Percentiles rank a stretch among this genome's conserved stretches.
These are phyloP conservation scores for Myzus persicae DNA, from an alignment of 1,140 invertebrate genomes.

Conservation along the genomic window DNA sequence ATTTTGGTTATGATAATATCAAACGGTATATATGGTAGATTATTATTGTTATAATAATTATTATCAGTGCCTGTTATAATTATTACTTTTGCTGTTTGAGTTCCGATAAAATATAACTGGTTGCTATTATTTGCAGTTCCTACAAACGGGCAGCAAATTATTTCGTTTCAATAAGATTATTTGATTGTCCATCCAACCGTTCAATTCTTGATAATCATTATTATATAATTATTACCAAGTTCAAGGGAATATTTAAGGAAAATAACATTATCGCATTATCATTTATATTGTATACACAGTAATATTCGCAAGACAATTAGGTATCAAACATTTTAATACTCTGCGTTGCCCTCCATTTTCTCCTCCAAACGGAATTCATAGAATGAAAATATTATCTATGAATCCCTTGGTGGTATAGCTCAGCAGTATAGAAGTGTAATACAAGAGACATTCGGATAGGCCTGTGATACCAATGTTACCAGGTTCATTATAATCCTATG, in stretches of 20 bases:
- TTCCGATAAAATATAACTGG: neutral
- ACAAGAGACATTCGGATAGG: neutral
- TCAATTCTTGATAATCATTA: neutral
- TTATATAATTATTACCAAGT: neutral
- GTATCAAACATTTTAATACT: neutral
- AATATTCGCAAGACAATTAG: neutral
- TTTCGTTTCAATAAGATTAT: neutral
- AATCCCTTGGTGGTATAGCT: neutral
- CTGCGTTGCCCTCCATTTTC: neutral
- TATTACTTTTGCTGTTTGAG: neutral
- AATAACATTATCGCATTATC: neutral
- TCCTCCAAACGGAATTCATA: neutral
- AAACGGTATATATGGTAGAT: neutral
- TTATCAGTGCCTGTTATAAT: no score
- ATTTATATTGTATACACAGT: no score
- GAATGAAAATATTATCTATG: neutral
- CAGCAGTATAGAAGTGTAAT: neutral
- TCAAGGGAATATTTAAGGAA: neutral
- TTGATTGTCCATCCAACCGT: neutral
- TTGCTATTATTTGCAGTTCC: neutral
- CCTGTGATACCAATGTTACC: neutral
- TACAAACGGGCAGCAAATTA: neutral
- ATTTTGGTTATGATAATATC: neutral
- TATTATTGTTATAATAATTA: neutral
- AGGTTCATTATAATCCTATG: neutral